Evolutionary conservation across 64 coral and sea anemone species (phyloP), one percentile per base, ranked within the genome.

Genomic region (Montipora foliosa): DNA sequence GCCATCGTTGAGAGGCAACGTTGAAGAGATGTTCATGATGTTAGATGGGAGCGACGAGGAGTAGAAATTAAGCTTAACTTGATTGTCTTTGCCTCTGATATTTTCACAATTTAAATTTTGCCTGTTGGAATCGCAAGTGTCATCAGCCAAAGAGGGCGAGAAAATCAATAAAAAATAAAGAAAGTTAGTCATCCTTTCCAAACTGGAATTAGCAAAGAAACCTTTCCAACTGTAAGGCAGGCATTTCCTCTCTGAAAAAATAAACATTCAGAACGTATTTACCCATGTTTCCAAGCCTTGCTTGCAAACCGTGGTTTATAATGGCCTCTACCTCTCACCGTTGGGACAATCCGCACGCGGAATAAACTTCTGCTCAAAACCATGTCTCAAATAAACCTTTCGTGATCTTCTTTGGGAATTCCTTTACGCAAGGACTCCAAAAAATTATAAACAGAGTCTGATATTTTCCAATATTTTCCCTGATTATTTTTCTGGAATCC

Each of bases 1-100:
- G 22, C 91, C 94, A 93, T 99, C 95, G 52, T 99, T 99, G 2
- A 99, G 85, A 89, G 89, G 61, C 66, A 93, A 12, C 69, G 76
- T 81, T 76, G 89, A 78, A 62, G 82, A 93, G 73, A 93, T 93
- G 29, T 59, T 77, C 21, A 89, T 29, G 11, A 47, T 71, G 22
- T 50, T 86, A 22, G 62, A 50, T 51, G 7, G 66, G 71, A 29
- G 46, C 2, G 62, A 4, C 66, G 62, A 25, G 9, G 82, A n/a
- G 82, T 86, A 86, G 45, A 71, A 86, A 3, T 86, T 37, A 37
- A 37, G 1, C 37, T 37, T 86, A 44, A 45, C 46, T 5, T 20
- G 66, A 25, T 67, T 67, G 17, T 47, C 81, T 69, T 68, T 47
- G 61, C 44, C 0, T 9, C 6, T 57, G 53, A 12, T n/a, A 12